These are phyloP conservation scores for Bombus confusus DNA, from an alignment of 1,140 invertebrate genomes.

Conservation along the genomic window DNA sequence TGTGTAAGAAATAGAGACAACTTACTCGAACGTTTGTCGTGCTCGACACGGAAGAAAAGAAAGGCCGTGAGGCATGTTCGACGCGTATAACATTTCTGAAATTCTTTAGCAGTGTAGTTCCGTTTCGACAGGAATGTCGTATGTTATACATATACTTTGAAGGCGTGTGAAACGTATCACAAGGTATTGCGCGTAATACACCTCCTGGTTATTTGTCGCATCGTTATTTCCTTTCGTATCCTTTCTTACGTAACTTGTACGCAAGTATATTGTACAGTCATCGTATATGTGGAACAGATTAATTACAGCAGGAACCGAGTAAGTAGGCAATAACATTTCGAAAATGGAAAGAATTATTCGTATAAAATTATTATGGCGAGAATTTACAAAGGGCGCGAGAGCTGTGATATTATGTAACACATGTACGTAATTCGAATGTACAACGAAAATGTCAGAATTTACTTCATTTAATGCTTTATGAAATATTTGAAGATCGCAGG, in stretches of 20 bases:
- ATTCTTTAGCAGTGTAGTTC: conserved; percentile 6
- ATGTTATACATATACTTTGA: background rate
- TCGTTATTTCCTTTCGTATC: conserved; percentile 28
- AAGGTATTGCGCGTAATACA: background rate
- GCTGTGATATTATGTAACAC: too few species aligned
- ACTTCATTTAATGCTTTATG: too few species aligned
- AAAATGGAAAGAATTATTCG: too few species aligned
- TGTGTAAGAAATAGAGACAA: background rate
- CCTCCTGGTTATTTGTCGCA: conserved; percentile 4
- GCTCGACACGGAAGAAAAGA: background rate
- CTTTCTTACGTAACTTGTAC: background rate
- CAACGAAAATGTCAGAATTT: too few species aligned
- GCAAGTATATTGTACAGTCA: background rate
- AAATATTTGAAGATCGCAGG: too few species aligned
- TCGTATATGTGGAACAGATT: background rate
- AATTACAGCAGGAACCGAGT: background rate
- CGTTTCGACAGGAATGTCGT: conserved; percentile 11
- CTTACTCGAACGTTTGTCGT: background rate
- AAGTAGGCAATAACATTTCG: background rate
- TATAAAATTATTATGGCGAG: too few species aligned
- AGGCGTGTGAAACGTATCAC: conserved; percentile 10
- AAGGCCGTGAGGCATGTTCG: conserved; percentile 1
- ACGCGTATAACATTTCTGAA: conserved; percentile 29
- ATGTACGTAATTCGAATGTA: too few species aligned
- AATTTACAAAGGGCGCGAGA: background rate